Evolutionary conservation across 1,140 invertebrate genomes (phyloP), one percentile per base, ranked within the genome.

Genomic region (Anastrepha obliqua): DNA sequence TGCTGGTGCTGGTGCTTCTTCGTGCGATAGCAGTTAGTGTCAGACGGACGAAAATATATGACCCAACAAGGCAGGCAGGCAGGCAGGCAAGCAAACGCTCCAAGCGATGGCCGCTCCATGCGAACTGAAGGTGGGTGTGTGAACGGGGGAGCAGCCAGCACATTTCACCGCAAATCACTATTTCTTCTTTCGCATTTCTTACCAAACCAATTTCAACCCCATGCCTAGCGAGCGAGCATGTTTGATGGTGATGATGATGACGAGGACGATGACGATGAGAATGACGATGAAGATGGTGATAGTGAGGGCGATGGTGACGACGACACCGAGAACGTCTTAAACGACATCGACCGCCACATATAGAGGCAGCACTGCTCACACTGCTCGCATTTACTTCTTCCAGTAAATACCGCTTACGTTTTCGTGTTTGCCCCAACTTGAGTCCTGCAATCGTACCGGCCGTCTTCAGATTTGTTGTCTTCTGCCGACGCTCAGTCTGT

Each of bases 1-100:
- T 29, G 64, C 17, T 70, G 67, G 39, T 70, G 67, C 39, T 87
- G 88, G 81, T 62, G 88, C 58, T 87, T 87, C 86, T 88, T 88
- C 88, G 88, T 88, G 89, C 91, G 91, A 92, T 92, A 92, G 91
- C 91, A 92, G 91, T 92, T 92, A 92, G 91, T 92, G 91, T 92
- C 91, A 92, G 91, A 91, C 90, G 90, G 90, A 87, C 88, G 90
- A 91, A 92, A 92, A 92, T 92, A 92, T 92, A 92, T 92, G 90
- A 89, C 88, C 85, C 78, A 85, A 87, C 74, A 87, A 87, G 81
- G 20, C 55, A 60, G 55, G 55, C 58, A 78, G n/a, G 51, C 51
- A 55, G 29, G 29, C 29, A 29, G 29, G 67, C 47, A 58, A 81
- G 20, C 42, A 58, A 78, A 55, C 47, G 74, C 74, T 81, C 42